Percentiles rank a stretch among this genome's conserved stretches.
phyloP scores from a whole-genome alignment of 2,888 invertebrate genomes.

The Dendrolimus pini region DNA sequence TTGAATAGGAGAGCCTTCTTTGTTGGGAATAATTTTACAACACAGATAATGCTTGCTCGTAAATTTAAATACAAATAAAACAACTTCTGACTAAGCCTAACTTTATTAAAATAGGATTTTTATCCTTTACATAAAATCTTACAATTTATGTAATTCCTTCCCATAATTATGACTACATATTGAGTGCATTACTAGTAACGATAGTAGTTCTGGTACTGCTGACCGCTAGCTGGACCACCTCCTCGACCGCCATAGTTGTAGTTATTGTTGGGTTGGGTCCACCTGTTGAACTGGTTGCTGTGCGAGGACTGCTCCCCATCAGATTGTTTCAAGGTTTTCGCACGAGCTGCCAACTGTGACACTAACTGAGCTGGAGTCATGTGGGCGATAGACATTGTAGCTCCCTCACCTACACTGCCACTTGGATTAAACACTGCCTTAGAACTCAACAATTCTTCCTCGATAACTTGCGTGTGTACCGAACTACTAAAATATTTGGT shows the following conservation, averaged over 20 bases:
- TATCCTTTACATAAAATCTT: not conserved
- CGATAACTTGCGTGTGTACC: conserved; percentile 62
- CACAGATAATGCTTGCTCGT: too few relatives aligned
- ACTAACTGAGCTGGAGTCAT: conserved; percentile 67
- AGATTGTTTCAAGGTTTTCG: conserved; percentile 56
- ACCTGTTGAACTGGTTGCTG: conserved; percentile 28
- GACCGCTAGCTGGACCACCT: conserved; percentile 22
- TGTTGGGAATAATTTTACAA: too few relatives aligned
- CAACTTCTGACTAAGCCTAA: not conserved
- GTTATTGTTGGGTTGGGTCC: conserved; percentile 21
- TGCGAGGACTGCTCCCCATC: conserved; percentile 23
- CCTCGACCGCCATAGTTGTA: conserved; percentile 37
- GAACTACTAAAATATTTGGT: conserved; percentile 40
- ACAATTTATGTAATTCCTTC: too few relatives aligned
- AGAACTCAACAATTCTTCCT: conserved; percentile 57
- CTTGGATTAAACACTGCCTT: conserved; percentile 56
- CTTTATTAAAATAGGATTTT: conserved; percentile 5
- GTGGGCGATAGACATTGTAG: conserved; percentile 61
- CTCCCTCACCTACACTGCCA: conserved; percentile 45
- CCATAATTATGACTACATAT: not conserved
- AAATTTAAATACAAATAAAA: not conserved
- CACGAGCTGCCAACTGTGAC: conserved; percentile 63
- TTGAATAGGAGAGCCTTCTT: too few relatives aligned
- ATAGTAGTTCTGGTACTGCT: conserved; percentile 38
- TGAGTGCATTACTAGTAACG: conserved; percentile 26